Conservation (phyloP, 2,113 vertebrate genomes). For the Solenodon paradoxus region DNA sequence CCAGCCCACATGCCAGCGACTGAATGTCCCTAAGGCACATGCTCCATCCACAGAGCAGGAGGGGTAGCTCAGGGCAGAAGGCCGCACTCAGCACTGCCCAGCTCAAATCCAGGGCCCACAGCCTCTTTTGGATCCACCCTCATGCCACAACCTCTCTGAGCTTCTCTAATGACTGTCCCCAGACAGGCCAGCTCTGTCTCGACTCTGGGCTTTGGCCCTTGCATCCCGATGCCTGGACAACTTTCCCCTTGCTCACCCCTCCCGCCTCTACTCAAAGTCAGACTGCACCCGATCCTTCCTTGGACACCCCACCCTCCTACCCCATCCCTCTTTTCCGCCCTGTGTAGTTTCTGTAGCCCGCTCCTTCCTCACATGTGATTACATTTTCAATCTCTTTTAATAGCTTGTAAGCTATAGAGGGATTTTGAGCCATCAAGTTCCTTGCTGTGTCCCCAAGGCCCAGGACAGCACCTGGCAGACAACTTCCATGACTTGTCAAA, state of each 20-base stretch:
- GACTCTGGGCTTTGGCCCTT: not conserved
- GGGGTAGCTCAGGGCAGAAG: no score
- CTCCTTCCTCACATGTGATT: not conserved
- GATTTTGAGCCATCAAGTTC: not conserved
- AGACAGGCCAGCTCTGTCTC: rapidly evolving
- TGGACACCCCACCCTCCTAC: no score
- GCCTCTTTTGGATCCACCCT: not conserved
- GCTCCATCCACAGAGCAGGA: no score
- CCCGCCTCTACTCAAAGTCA: not conserved
- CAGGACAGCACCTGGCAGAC: not conserved
- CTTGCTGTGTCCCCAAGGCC: not conserved
- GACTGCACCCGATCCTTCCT: not conserved
- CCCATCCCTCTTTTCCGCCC: not conserved
- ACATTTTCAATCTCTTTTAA: not conserved
- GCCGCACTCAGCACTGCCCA: rapidly evolving
- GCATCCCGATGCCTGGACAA: not conserved
- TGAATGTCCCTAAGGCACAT: rapidly evolving
- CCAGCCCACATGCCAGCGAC: not conserved
- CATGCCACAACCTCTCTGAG: not conserved
- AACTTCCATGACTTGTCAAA: not conserved
- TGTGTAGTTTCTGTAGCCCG: not conserved
- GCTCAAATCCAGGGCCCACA: not conserved
- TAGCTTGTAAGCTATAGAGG: not conserved
- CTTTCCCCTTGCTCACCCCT: not conserved
- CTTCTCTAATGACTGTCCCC: not conserved